A percentile compares a stretch with the other conserved stretches of the same genome.
These are phyloP conservation scores for Neotoma lepida DNA, from an alignment of 2,113 vertebrate genomes.

Conservation along the genomic window DNA sequence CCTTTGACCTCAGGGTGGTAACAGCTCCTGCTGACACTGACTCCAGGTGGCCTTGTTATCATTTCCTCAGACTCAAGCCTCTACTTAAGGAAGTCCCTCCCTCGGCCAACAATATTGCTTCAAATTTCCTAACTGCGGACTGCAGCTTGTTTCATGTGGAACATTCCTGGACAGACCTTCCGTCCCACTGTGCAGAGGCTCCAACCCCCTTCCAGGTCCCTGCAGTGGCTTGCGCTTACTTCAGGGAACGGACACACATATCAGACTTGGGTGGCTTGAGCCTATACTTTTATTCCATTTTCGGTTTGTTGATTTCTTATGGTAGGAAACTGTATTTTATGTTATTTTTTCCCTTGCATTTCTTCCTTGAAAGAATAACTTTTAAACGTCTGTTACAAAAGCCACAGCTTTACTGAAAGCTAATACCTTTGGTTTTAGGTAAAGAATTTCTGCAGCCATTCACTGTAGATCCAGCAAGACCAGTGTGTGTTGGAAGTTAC, in stretches of 20 bases:
- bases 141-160: background rate
- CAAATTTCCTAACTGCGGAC: background rate
- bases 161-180: background rate
- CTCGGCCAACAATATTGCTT: background rate
- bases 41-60: background rate
- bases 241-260: background rate
- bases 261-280: background rate
- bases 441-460: background rate
- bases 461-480: background rate
- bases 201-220: background rate
- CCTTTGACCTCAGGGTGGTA: background rate
- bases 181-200: too few species aligned
- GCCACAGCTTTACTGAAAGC: background rate
- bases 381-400: background rate
- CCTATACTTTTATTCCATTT: background rate
- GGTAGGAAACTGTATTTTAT: background rate
- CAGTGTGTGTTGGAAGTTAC: background rate
- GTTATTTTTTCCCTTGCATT: slow-evolving; percentile 30
- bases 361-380: background rate
- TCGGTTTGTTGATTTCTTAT: slow-evolving; percentile 19
- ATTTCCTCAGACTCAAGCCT: background rate
- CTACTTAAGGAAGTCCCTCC: background rate
- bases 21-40: background rate
- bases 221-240: background rate
- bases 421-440: background rate